These are phyloP conservation scores for Pseudoatta argentina DNA, from an alignment of 1,140 invertebrate species.

Conservation along the genomic window DNA sequence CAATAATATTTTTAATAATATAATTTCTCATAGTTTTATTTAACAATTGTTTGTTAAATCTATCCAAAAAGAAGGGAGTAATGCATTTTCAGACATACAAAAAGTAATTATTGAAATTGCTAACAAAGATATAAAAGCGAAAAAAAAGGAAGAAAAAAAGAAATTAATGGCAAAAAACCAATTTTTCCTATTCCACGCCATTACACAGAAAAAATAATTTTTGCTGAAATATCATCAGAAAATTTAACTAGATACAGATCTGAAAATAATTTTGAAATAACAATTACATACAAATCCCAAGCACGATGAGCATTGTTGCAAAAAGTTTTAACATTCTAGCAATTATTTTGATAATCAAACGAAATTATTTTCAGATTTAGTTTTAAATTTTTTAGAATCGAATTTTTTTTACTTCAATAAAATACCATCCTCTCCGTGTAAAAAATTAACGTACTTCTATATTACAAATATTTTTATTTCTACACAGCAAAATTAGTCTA, in stretches of 20 bases:
- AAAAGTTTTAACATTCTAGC: too few species aligned
- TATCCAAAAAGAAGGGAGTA: neutral
- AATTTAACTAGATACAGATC: too few species aligned
- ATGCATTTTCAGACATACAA: neutral
- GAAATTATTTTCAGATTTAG: too few species aligned
- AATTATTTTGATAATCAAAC: too few species aligned
- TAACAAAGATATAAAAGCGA: neutral
- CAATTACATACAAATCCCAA: too few species aligned
- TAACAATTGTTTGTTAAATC: neutral
- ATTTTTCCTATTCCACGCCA: neutral
- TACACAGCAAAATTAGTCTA: neutral
- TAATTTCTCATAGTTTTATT: neutral
- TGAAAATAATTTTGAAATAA: too few species aligned
- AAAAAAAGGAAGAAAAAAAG: neutral
- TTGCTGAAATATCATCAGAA: too few species aligned
- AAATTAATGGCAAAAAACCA: neutral
- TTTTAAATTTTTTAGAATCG: too few species aligned
- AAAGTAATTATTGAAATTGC: conserved; percentile 1
- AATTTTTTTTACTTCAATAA: too few species aligned
- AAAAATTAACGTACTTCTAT: neutral
- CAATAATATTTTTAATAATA: neutral
- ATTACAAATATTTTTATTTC: neutral
- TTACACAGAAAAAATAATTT: too few species aligned
- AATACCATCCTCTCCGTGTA: neutral
- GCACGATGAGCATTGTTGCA: too few species aligned